Evolutionary conservation across 2,888 invertebrate species (phyloP).

Genomic region (Athripsodes cinereus): DNA sequence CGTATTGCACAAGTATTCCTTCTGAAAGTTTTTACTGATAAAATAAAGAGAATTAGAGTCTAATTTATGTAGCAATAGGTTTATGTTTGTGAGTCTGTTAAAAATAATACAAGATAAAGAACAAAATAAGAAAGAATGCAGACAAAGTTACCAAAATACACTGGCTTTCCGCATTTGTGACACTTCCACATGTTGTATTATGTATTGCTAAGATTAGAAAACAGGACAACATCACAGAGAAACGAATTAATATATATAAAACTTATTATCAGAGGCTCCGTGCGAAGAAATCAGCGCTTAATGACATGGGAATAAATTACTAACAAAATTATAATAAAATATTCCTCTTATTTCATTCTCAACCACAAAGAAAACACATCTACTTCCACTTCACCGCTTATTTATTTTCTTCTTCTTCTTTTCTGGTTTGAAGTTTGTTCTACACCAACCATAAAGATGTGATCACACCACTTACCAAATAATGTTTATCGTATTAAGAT

Average conservation of each 20-base stretch:
- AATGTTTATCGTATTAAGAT: too few species aligned
- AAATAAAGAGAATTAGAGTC: too few species aligned
- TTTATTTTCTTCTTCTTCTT: too few species aligned
- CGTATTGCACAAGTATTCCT: too few species aligned
- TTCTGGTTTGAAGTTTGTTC: too few species aligned
- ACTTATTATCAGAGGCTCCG: not conserved
- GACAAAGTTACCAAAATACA: constrained; percentile 61
- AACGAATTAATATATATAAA: constrained; percentile 9
- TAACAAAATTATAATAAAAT: not conserved
- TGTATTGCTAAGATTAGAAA: constrained; percentile 4
- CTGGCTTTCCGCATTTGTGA: constrained; percentile 76
- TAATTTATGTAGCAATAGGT: too few species aligned
- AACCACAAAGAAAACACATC: not conserved
- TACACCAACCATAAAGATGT: too few species aligned
- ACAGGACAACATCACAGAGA: constrained; percentile 18
- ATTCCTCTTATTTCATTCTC: not conserved
- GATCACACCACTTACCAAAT: too few species aligned
- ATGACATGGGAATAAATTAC: not conserved
- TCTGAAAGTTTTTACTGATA: too few species aligned
- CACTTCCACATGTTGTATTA: constrained; percentile 65
- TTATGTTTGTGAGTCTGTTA: too few species aligned
- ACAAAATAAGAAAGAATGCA: constrained; percentile 10
- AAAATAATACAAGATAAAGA: not conserved
- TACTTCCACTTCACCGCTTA: too few species aligned
- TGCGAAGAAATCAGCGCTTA: not conserved